A percentile compares a stretch with the other conserved stretches of the same genome.
These are phyloP conservation scores for Smittia sp. DNA, from an alignment of 2,888 invertebrate species.

Conservation along the genomic window DNA sequence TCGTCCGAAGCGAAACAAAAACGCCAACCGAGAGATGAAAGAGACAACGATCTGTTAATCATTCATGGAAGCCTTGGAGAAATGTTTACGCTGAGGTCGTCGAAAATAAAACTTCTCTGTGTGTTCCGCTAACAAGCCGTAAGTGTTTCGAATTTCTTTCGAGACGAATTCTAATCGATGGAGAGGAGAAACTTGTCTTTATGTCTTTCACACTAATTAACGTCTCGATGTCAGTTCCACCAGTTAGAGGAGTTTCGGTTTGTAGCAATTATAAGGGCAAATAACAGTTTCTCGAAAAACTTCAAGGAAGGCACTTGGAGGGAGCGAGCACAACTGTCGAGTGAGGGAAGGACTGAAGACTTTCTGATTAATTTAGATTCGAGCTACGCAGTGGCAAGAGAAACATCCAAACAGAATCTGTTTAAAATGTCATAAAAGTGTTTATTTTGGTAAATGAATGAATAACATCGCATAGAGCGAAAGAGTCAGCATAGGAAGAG, in stretches of 20 bases:
- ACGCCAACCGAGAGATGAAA: not conserved
- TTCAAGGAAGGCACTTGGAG: not conserved
- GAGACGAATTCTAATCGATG: no score
- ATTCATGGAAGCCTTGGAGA: no score
- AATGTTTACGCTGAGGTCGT: no score
- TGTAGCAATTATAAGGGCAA: constrained; percentile 15
- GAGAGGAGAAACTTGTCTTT: constrained; percentile 16
- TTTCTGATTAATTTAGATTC: constrained; percentile 30
- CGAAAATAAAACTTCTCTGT: no score
- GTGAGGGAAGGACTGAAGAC: not conserved
- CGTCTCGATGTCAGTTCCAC: not conserved
- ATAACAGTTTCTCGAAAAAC: not conserved
- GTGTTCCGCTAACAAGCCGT: no score
- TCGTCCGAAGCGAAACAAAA: not conserved
- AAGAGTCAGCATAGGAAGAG: not conserved
- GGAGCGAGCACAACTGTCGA: no score
- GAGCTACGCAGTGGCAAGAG: not conserved
- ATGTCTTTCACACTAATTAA: constrained; percentile 40
- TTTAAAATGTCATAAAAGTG: constrained; percentile 38
- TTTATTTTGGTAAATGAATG: constrained; percentile 39
- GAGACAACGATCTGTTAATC: no score
- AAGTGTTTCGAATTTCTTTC: no score
- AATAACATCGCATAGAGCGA: not conserved
- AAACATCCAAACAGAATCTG: not conserved
- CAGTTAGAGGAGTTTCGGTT: not conserved